Percentiles rank a stretch among this genome's conserved stretches.
Conservation (phyloP, 2,888 invertebrate genomes). For the Xanthia icteritia region DNA sequence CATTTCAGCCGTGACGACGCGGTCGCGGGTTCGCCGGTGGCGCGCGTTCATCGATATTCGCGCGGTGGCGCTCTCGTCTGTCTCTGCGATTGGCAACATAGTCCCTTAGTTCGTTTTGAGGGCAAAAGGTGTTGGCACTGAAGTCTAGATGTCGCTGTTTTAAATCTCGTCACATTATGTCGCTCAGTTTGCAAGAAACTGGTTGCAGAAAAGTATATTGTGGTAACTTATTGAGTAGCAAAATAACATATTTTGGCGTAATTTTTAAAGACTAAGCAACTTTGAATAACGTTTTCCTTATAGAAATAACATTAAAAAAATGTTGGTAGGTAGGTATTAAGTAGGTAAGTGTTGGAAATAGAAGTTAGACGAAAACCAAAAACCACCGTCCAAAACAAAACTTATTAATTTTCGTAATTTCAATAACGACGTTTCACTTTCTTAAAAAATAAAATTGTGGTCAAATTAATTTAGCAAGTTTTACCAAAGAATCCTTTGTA, state of each 20-base stretch:
- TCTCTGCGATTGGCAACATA: slow-evolving; percentile 87
- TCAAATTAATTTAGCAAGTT: slow-evolving; percentile 8
- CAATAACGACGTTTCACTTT: neutral
- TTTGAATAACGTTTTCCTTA: neutral
- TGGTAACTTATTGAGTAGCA: slow-evolving; percentile 35
- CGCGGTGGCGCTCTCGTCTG: slow-evolving; percentile 83
- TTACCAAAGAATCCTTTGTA: slow-evolving; percentile 1
- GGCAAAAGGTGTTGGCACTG: slow-evolving; percentile 56
- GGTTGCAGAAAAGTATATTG: slow-evolving; percentile 43
- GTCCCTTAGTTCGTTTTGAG: slow-evolving; percentile 49
- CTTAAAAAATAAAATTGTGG: neutral
- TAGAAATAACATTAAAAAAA: neutral
- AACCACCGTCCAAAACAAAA: slow-evolving; percentile 1
- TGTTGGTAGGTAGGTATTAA: neutral
- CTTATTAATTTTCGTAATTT: neutral
- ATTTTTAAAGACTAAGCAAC: neutral
- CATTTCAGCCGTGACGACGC: slow-evolving; percentile 86
- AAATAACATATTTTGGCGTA: slow-evolving; percentile 22
- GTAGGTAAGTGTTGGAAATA: neutral
- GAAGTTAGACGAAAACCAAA: neutral
- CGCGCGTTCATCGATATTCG: slow-evolving; percentile 76
- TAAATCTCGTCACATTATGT: slow-evolving; percentile 30
- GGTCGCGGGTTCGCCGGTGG: slow-evolving; percentile 83
- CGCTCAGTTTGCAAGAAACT: neutral
- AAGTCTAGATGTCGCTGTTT: slow-evolving; percentile 74